Evolutionary conservation across 2,113 vertebrate genomes (phyloP).

Genomic region (Nannobrachium achirus): DNA sequence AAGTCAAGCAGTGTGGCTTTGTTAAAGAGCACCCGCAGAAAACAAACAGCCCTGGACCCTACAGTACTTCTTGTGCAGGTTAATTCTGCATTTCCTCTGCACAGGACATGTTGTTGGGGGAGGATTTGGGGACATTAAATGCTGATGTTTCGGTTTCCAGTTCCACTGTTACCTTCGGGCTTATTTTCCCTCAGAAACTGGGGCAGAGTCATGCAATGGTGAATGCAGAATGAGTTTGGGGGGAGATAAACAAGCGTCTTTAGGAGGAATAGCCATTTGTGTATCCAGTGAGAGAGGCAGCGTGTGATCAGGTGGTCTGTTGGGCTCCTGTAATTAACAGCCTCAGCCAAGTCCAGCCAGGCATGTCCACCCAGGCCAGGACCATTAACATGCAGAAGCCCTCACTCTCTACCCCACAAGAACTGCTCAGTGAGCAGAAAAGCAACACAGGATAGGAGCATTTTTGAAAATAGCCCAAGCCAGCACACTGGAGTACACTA

Average conservation of each 20-base stretch:
- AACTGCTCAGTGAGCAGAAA: slow-evolving; percentile 70
- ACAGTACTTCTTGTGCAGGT: slow-evolving; percentile 14
- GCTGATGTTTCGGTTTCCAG: not conserved
- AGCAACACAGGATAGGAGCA: slow-evolving; percentile 58
- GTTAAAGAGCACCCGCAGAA: slow-evolving; percentile 29
- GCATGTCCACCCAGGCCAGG: slow-evolving; percentile 70
- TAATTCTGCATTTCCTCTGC: too few species aligned
- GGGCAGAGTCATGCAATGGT: not conserved
- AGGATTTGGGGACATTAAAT: slow-evolving; percentile 1
- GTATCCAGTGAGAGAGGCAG: slow-evolving; percentile 45
- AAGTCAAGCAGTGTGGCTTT: not conserved
- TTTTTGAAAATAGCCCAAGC: slow-evolving; percentile 54
- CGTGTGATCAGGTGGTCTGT: slow-evolving; percentile 73
- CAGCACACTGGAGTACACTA: too few species aligned
- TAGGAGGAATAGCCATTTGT: slow-evolving; percentile 28
- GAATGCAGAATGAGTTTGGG: not conserved
- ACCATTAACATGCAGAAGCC: slow-evolving; percentile 74
- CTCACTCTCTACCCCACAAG: slow-evolving; percentile 65
- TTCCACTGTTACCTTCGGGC: not conserved
- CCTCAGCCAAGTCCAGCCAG: slow-evolving; percentile 72
- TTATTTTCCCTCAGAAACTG: not conserved
- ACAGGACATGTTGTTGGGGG: too few species aligned
- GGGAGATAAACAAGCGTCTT: not conserved
- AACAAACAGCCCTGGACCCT: slow-evolving; percentile 7
- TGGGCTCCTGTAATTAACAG: slow-evolving; percentile 76